Evolutionary conservation across 2,888 invertebrate genomes (phyloP).

Genomic region (Drosophila prostipennis): DNA sequence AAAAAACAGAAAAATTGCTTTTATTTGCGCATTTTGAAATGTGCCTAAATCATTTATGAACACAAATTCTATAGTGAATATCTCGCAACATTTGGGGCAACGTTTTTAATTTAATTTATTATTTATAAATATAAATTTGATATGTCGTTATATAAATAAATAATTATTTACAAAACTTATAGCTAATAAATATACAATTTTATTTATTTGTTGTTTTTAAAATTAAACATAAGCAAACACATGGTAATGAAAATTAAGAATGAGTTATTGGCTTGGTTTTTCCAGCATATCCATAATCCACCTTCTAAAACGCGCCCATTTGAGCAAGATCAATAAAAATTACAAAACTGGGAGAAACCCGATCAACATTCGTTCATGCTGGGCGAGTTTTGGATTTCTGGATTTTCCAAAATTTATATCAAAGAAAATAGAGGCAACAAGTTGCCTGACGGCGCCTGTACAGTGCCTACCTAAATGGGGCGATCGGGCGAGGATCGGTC

Average conservation of each 20-base stretch:
- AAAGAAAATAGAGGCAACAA: slow-evolving; percentile 66
- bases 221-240: background rate
- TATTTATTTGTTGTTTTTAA: background rate
- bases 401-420: slow-evolving; percentile 75
- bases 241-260: background rate
- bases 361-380: slow-evolving; percentile 64
- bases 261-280: slow-evolving; percentile 12
- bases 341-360: slow-evolving; percentile 61
- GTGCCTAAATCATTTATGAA: no score
- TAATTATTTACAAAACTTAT: no score
- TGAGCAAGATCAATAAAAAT: slow-evolving; percentile 54
- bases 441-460: slow-evolving; percentile 47
- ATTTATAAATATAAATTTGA: no score
- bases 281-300: slow-evolving; percentile 21
- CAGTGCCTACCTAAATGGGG: slow-evolving; percentile 69
- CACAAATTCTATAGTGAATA: no score
- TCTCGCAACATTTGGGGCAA: no score
- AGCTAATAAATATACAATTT: background rate
- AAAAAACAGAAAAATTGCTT: no score
- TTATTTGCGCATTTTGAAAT: no score
- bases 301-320: slow-evolving; percentile 44
- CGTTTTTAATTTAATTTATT: no score
- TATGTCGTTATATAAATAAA: background rate
- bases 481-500: slow-evolving; percentile 15
- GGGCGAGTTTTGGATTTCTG: slow-evolving; percentile 37